Base-by-base conservation (phyloP, 1,140 invertebrate species). In the Acyrthosiphon pisum region DNA sequence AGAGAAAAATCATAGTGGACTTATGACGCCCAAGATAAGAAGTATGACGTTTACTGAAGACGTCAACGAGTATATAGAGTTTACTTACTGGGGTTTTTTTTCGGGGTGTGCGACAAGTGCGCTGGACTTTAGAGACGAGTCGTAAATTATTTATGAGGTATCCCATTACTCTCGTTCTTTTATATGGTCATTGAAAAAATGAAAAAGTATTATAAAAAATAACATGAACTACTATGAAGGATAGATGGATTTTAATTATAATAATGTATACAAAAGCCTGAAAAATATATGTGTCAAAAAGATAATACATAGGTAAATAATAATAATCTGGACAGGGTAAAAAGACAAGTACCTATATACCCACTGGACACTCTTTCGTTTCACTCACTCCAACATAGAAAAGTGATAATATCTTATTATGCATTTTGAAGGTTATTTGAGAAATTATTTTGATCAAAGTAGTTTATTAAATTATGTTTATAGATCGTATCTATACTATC, bases 121-220 rank as follows among this genome's bases (percentile, higher is more conserved):
- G 11, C 7, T 23, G 44, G 90, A 50, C 90, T 50, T 76, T 50
- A 92, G 26, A 92, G 30, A n/a, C 22, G 46, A 50, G 41, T 83
- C 68, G 68, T 92, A 46, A 92, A 92, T 92, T 92, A 92, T 92
- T 92, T 92, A 92, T 92, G 90, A 92, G 90, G 3, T 83, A 46
- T 81, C 4, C 22, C 44, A 37, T 83, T 50, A 92, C 90, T 81
- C 2, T 6, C 23, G 6, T 37, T 92, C 4, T 81, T 81, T 81
- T 48, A 50, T 37, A 83, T 68, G 46, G 44, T 46, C 68, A 76
- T 83, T 48, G 76, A 76, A n/a, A 91, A 46, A n/a, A 76, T 41
- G 90, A 20, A 46, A 44, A 41, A 68, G 56, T n/a, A 68, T 44
- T 86, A 44, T 86, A 46, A 86, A 46, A 84, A 84, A 76, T 44